Evolutionary conservation across 2,888 invertebrate species (phyloP), one percentile per base, ranked within the genome.

Genomic region (Cheiracanthium punctorium): DNA sequence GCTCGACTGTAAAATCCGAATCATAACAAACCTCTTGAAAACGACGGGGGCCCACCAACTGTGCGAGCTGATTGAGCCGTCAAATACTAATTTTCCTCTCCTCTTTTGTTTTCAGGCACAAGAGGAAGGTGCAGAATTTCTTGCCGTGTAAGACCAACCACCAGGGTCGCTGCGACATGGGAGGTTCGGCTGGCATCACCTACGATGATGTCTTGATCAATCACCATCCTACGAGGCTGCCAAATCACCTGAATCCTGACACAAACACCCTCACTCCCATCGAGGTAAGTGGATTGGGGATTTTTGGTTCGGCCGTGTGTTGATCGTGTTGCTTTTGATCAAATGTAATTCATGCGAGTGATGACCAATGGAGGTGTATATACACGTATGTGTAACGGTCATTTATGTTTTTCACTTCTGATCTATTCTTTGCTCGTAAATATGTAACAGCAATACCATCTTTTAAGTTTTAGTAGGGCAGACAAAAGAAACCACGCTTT

Each of bases 41-140:
- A 24, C 58, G n/a, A 58, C 58, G 5, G 24, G 7, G 24, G 20
- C 4, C 58, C 58, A 58, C 58, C 58, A 58, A 58, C 58, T 24
- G 58, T 4, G 58, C 58, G 24, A 24, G 20, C 4, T 24, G 64
- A 84, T 84, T 84, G 77, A 84, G 82, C 67, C 72, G 72, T 84
- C 73, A 71, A 37, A 14, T 64, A 17, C 52, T 74, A 1, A 74
- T 12, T 69, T 70, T 24, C 33, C 32, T 8, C 41, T 58, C 29
- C 20, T 73, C 29, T 58, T 17, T 58, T 1, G 5, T 48, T 85
- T 79, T 0, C 74, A 89, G 89, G 69, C 89, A 89, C 80, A 89
- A 89, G 86, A 84, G 88, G 72, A 89, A 89, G 79, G 89, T 89
- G 82, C 89, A 89, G 85, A 89, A 89, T 79, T 89, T 89, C 81